Evolutionary conservation across 2,888 invertebrate species (phyloP).

Genomic region (Spodoptera picta): DNA sequence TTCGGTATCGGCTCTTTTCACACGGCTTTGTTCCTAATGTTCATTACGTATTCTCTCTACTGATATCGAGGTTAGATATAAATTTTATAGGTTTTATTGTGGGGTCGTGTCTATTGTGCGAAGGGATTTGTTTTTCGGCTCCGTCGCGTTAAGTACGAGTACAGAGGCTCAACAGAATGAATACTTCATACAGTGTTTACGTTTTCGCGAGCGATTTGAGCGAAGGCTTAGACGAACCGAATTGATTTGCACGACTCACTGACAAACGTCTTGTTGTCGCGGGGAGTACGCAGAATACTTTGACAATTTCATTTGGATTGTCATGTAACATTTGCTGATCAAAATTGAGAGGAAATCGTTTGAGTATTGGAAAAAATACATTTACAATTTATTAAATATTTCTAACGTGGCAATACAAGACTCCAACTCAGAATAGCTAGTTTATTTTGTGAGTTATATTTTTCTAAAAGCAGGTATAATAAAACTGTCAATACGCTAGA

Average conservation of each 20-base stretch:
- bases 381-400: too few relatives aligned
- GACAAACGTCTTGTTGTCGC: constrained; percentile 43
- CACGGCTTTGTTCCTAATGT: constrained; percentile 85
- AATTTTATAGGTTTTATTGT: constrained; percentile 82
- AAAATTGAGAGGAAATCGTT: constrained; percentile 24
- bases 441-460: too few relatives aligned
- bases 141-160: constrained; percentile 64
- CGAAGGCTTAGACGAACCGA: constrained; percentile 49
- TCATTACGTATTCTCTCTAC: constrained; percentile 85
- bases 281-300: constrained; percentile 5
- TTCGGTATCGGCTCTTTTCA: constrained; percentile 82
- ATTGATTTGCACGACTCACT: constrained; percentile 51
- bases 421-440: too few relatives aligned
- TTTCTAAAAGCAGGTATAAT: too few relatives aligned
- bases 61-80: constrained; percentile 82
- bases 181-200: constrained; percentile 68
- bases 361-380: constrained; percentile 3
- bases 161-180: constrained; percentile 61
- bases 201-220: constrained; percentile 55
- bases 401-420: too few relatives aligned
- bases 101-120: constrained; percentile 71
- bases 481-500: too few relatives aligned
- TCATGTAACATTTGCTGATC: constrained; percentile 36
- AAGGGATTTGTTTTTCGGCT: constrained; percentile 71
- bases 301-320: constrained; percentile 42